phyloP scores from a whole-genome alignment of 2,113 vertebrate species.

The Shinisaurus crocodilurus region DNA sequence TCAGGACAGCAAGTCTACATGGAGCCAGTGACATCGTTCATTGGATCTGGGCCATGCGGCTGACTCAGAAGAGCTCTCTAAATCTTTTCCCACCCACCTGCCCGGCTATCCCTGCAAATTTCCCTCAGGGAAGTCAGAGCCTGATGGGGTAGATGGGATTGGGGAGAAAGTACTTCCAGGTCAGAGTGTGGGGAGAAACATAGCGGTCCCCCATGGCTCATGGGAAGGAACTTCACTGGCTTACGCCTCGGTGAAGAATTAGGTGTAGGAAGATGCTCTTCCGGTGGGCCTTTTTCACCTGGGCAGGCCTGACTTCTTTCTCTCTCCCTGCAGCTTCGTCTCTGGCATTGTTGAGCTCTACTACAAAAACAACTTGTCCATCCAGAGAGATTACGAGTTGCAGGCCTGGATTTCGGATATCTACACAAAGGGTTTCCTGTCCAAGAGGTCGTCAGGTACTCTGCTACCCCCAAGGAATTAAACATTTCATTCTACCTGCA shows the following conservation, averaged over 20 bases:
- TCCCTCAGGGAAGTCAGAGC: background rate
- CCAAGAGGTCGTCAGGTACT: conserved; percentile 12
- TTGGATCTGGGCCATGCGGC: background rate
- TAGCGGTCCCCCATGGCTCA: background rate
- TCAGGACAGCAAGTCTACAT: too few relatives aligned
- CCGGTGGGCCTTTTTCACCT: background rate
- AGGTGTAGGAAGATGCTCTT: background rate
- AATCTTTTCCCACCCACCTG: background rate
- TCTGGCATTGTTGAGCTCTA: conserved; percentile 10
- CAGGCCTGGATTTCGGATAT: conserved; percentile 22
- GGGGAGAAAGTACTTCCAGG: background rate
- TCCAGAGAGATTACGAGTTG: conserved; percentile 12
- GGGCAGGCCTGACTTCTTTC: background rate
- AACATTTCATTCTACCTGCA: background rate
- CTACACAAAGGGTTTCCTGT: conserved; percentile 14
- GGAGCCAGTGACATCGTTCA: background rate
- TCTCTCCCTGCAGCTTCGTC: background rate
- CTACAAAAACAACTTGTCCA: background rate
- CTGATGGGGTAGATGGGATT: background rate
- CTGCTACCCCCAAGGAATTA: too few relatives aligned
- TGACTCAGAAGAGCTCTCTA: background rate
- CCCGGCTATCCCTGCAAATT: background rate
- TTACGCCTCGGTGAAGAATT: background rate
- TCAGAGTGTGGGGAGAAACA: background rate
- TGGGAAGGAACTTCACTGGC: background rate